These are phyloP conservation scores for Brienomyrus brachyistius DNA, from an alignment of 2,113 vertebrate species.

Conservation along the genomic window DNA sequence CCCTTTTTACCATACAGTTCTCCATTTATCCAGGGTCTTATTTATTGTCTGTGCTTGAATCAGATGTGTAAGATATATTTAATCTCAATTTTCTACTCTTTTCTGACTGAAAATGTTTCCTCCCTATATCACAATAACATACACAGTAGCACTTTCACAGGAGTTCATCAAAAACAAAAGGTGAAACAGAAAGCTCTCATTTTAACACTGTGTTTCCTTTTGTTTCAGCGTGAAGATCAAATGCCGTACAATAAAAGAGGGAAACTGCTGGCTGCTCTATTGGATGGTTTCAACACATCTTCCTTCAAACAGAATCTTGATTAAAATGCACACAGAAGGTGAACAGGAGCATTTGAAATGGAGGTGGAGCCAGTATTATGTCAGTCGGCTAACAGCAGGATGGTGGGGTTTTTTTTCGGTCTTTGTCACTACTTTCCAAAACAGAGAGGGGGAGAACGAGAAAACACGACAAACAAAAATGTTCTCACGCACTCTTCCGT, in stretches of 20 bases:
- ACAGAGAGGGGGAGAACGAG: constrained; percentile 15
- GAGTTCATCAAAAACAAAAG: not conserved
- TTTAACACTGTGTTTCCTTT: constrained; percentile 45
- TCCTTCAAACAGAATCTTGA: constrained; percentile 26
- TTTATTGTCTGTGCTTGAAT: not conserved
- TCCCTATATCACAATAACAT: not conserved
- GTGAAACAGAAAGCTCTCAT: not conserved
- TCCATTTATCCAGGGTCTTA: not conserved
- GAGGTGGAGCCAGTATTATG: constrained; percentile 53
- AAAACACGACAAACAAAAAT: constrained; percentile 16
- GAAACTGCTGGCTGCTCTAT: constrained; percentile 65
- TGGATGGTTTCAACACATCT: constrained; percentile 49
- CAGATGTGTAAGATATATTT: not conserved
- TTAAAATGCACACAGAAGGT: constrained; percentile 46
- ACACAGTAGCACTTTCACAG: not conserved
- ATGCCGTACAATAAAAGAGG: constrained; percentile 70
- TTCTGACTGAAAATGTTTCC: not conserved
- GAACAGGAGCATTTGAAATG: constrained; percentile 48
- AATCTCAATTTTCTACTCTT: not conserved
- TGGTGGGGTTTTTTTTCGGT: constrained; percentile 35
- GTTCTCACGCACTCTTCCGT: constrained; percentile 45
- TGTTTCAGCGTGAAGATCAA: constrained; percentile 70
- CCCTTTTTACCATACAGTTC: not conserved
- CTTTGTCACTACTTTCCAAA: constrained; percentile 57
- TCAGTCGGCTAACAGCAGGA: constrained; percentile 55